Percentiles rank a stretch among this genome's conserved stretches.
Conservation (phyloP, 2,113 vertebrate species). For the Otolemur garnettii region DNA sequence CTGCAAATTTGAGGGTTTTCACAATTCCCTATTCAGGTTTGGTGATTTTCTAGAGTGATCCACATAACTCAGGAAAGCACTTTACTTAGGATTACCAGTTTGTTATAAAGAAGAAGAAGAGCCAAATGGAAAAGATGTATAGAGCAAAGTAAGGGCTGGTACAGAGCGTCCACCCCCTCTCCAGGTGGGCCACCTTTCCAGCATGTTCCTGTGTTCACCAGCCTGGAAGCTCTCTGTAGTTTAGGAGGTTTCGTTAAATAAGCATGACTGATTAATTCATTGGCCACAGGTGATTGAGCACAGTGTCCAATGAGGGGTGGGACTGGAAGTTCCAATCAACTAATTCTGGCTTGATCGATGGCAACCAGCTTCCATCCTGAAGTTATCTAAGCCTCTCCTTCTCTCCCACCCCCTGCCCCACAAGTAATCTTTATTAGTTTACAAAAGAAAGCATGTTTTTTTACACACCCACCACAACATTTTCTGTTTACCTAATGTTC, state of each 20-base stretch:
- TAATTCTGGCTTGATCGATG: too few relatives aligned
- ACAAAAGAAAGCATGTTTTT: not conserved
- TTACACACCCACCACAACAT: not conserved
- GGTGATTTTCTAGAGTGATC: not conserved
- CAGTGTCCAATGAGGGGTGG: not conserved
- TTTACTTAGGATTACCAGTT: not conserved
- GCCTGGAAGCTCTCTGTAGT: not conserved
- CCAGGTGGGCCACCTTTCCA: too few relatives aligned
- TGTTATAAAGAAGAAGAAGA: not conserved
- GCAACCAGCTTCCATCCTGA: not conserved
- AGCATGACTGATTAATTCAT: not conserved
- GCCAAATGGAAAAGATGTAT: not conserved
- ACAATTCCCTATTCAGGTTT: not conserved
- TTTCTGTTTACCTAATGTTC: not conserved
- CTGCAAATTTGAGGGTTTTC: not conserved
- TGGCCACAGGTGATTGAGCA: too few relatives aligned
- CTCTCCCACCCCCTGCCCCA: too few relatives aligned
- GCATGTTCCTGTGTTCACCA: not conserved
- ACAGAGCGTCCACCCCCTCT: not conserved
- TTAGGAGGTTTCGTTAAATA: not conserved
- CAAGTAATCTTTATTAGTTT: not conserved
- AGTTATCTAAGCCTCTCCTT: not conserved
- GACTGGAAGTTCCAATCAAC: not conserved
- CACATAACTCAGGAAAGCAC: not conserved
- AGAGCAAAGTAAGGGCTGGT: not conserved